Percentiles rank a stretch among this genome's conserved stretches.
These are phyloP conservation scores for Pterois miles DNA, from an alignment of 2,797 vertebrate species.

Conservation along the genomic window DNA sequence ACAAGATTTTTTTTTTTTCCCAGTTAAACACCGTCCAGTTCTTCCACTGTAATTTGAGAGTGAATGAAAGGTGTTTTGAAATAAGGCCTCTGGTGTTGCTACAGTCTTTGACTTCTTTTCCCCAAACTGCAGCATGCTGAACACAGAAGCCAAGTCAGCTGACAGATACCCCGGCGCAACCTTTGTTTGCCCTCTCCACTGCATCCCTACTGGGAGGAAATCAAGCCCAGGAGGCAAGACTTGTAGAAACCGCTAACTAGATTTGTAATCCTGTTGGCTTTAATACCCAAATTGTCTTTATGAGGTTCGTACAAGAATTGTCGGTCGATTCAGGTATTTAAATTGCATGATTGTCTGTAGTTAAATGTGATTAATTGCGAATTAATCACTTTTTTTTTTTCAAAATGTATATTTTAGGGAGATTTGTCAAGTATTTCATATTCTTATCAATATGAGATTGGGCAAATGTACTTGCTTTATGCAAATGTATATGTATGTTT, in stretches of 20 bases:
- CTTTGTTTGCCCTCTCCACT: slow-evolving; percentile 62
- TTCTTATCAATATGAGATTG: too few species aligned
- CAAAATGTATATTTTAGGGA: too few species aligned
- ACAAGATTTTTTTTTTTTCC: not conserved
- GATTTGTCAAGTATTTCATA: too few species aligned
- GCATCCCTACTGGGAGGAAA: slow-evolving; percentile 40
- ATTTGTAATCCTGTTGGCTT: slow-evolving; percentile 3
- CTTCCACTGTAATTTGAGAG: slow-evolving; percentile 26
- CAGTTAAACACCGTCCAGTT: slow-evolving; percentile 16
- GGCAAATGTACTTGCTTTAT: too few species aligned
- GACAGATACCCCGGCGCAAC: slow-evolving; percentile 51
- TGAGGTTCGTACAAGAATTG: not conserved
- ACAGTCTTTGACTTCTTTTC: slow-evolving; percentile 19
- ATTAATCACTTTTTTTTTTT: too few species aligned
- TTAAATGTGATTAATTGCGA: too few species aligned
- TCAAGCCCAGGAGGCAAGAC: slow-evolving; percentile 39
- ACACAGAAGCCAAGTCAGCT: slow-evolving; percentile 60
- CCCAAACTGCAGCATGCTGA: slow-evolving; percentile 27
- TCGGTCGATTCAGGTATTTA: too few species aligned
- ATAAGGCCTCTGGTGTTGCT: slow-evolving; percentile 25
- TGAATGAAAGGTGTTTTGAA: slow-evolving; percentile 41
- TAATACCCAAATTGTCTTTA: not conserved
- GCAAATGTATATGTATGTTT: too few species aligned
- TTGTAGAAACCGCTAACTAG: slow-evolving; percentile 29
- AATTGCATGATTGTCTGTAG: too few species aligned